Percentiles rank a stretch among this genome's conserved stretches.
Evolutionary conservation across 1,140 invertebrate genomes (phyloP).

Genomic region (Diorhabda elongata): DNA sequence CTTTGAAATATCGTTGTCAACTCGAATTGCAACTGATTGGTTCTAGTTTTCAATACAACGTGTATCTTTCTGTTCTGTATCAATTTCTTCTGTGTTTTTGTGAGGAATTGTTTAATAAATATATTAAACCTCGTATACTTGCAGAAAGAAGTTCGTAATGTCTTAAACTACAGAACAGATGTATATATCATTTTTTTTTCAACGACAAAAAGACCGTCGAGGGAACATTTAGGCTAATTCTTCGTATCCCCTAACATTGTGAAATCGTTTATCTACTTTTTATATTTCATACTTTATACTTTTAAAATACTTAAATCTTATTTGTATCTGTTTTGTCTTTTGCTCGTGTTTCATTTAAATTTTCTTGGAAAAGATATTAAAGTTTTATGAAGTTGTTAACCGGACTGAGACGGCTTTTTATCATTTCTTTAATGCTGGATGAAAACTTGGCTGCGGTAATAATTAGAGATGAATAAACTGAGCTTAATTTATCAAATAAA

Average conservation of each 20-base stretch:
- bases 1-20: no score
- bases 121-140: no score
- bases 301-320: constrained; percentile 1
- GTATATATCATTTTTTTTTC: neutral
- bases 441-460: no score
- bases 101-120: no score
- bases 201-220: neutral
- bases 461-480: no score
- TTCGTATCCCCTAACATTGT: neutral
- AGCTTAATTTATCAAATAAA: no score
- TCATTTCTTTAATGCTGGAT: neutral
- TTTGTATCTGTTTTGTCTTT: neutral
- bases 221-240: neutral
- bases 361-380: neutral
- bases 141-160: neutral
- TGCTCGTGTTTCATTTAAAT: constrained; percentile 2
- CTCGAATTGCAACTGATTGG: no score
- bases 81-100: no score
- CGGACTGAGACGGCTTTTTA: neutral
- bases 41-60: no score
- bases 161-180: neutral
- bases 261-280: constrained; percentile 3
- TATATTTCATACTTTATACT: neutral
- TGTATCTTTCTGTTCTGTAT: no score
- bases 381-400: constrained; percentile 2